A percentile compares a stretch with the other conserved stretches of the same genome.
Evolutionary conservation across 2,888 invertebrate species (phyloP).

Genomic region (Apotomis betuletana): DNA sequence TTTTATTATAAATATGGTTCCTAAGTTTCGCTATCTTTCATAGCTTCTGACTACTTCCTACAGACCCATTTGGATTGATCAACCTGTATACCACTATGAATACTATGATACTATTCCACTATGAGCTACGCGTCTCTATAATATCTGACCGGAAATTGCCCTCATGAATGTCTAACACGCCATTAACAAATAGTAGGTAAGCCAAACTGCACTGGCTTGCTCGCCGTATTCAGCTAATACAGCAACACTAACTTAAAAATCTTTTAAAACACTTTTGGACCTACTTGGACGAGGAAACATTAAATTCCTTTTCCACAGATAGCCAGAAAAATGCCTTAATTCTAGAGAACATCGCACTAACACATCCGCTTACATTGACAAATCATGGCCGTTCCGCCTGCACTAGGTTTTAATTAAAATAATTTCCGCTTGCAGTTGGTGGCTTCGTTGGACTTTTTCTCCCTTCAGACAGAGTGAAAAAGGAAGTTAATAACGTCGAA

Average conservation of each 20-base stretch:
- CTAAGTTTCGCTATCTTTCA: too few relatives aligned
- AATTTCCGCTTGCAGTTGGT: constrained; percentile 17
- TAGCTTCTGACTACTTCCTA: too few relatives aligned
- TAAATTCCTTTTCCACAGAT: not conserved
- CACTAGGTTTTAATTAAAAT: not conserved
- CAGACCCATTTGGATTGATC: too few relatives aligned
- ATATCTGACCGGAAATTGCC: too few relatives aligned
- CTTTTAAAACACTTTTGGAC: not conserved
- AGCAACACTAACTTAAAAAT: not conserved
- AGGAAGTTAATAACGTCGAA: not conserved
- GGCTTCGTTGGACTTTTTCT: constrained; percentile 30
- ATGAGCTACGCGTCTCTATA: too few relatives aligned
- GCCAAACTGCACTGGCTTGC: too few relatives aligned
- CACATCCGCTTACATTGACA: not conserved
- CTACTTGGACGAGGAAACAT: not conserved
- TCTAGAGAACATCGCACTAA: not conserved
- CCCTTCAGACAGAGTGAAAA: constrained; percentile 17
- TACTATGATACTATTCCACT: too few relatives aligned
- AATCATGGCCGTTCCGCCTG: not conserved
- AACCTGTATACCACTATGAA: too few relatives aligned
- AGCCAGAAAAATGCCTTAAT: not conserved
- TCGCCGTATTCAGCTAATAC: too few relatives aligned
- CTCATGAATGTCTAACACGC: too few relatives aligned
- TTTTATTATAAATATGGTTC: too few relatives aligned
- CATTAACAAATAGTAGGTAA: too few relatives aligned